Percentiles rank a stretch among this genome's conserved stretches.
Evolutionary conservation across 2,888 invertebrate genomes (phyloP).

Genomic region (Cephus runcator): DNA sequence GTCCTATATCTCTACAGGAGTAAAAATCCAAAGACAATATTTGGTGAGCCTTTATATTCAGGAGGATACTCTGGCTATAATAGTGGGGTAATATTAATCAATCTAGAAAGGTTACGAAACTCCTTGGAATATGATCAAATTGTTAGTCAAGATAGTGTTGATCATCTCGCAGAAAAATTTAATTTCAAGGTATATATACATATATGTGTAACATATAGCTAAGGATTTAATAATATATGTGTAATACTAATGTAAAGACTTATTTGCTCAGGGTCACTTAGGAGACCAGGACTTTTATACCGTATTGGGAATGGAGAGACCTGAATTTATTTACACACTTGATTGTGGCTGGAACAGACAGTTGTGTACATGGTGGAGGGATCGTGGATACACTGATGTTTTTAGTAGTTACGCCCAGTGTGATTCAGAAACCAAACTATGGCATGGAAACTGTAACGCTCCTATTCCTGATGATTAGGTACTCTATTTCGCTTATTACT

Average conservation of each 20-base stretch:
- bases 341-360: constrained; percentile 86
- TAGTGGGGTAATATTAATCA: constrained; percentile 80
- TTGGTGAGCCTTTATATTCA: constrained; percentile 68
- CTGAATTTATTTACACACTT: constrained; percentile 76
- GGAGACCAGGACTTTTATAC: constrained; percentile 89
- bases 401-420: constrained; percentile 80
- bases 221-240: not conserved
- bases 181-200: constrained; percentile 68
- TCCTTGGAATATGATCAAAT: constrained; percentile 72
- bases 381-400: constrained; percentile 77
- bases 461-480: constrained; percentile 68
- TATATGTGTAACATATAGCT: not conserved
- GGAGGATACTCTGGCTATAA: constrained; percentile 81
- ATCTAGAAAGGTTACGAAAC: constrained; percentile 74
- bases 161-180: constrained; percentile 71
- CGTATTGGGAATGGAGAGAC: constrained; percentile 75
- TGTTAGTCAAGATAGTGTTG: constrained; percentile 68
- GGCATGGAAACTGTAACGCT: constrained; percentile 83
- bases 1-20: constrained; percentile 75
- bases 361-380: constrained; percentile 84
- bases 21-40: constrained; percentile 72
- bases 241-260: not conserved
- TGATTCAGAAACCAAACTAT: constrained; percentile 72
- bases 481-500: not conserved
- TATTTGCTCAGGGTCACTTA: constrained; percentile 71